These are phyloP conservation scores for Actias luna DNA, from an alignment of 2,888 invertebrate species.

Conservation along the genomic window DNA sequence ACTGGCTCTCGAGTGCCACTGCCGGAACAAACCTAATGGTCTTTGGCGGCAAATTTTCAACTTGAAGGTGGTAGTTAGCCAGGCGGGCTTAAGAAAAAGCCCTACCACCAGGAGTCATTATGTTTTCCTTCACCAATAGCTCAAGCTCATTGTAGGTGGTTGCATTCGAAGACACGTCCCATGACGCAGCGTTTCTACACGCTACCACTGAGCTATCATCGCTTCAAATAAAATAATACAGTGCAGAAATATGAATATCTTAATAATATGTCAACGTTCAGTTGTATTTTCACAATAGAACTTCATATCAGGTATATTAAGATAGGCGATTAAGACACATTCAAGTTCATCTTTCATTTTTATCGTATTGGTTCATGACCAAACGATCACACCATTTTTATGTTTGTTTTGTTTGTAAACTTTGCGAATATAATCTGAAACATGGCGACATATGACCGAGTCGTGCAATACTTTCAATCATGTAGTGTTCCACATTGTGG, in stretches of 20 bases:
- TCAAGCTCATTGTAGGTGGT: no score
- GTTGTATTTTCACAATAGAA: not conserved
- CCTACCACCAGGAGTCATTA: no score
- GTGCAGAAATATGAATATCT: not conserved
- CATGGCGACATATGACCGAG: not conserved
- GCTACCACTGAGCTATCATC: no score
- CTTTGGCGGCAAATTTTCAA: no score
- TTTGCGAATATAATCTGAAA: not conserved
- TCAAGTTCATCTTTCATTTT: not conserved
- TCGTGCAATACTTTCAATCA: slow-evolving; percentile 2
- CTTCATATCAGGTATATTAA: not conserved
- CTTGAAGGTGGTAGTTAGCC: no score
- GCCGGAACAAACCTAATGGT: no score
- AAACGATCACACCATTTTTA: slow-evolving; percentile 8
- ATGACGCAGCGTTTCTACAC: no score
- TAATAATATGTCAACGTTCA: not conserved
- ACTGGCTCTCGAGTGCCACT: no score
- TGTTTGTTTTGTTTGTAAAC: not conserved
- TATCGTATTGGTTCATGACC: not conserved
- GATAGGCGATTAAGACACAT: not conserved
- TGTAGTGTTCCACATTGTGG: not conserved
- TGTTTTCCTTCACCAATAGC: no score
- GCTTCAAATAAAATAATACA: not conserved
- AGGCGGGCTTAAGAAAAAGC: no score
- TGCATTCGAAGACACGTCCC: no score